Conservation (phyloP, 2,888 invertebrate species). For the Dusona sp. region DNA sequence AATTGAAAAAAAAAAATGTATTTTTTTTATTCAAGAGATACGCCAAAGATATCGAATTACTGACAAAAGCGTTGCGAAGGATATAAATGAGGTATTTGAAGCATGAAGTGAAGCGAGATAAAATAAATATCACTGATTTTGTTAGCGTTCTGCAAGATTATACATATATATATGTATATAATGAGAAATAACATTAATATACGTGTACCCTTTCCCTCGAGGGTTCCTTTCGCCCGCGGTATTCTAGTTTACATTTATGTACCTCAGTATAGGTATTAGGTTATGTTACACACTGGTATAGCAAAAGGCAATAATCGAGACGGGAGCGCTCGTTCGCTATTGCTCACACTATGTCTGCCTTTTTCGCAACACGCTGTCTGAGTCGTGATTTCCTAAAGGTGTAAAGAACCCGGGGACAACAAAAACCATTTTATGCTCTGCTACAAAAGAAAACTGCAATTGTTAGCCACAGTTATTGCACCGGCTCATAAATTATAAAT, state of each 20-base stretch:
- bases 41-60: neutral
- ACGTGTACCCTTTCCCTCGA: conserved; percentile 55
- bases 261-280: conserved; percentile 35
- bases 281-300: conserved; percentile 26
- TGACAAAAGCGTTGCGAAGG: neutral
- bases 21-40: neutral
- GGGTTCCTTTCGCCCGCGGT: conserved; percentile 62
- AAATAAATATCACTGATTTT: conserved; percentile 17
- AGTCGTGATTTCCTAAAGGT: conserved; percentile 79
- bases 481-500: conserved; percentile 15
- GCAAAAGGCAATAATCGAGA: conserved; percentile 63
- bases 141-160: neutral
- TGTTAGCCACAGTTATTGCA: conserved; percentile 8
- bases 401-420: conserved; percentile 74
- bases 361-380: conserved; percentile 77
- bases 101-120: neutral
- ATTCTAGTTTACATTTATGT: conserved; percentile 40
- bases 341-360: conserved; percentile 50
- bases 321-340: conserved; percentile 50
- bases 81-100: neutral
- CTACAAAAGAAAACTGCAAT: conserved; percentile 45
- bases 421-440: conserved; percentile 44
- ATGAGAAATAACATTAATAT: conserved; percentile 50
- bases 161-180: neutral
- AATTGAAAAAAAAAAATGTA: neutral